Evolutionary conservation across 2,888 invertebrate species (phyloP), one percentile per base, ranked within the genome.

Genomic region (Belgica antarctica): DNA sequence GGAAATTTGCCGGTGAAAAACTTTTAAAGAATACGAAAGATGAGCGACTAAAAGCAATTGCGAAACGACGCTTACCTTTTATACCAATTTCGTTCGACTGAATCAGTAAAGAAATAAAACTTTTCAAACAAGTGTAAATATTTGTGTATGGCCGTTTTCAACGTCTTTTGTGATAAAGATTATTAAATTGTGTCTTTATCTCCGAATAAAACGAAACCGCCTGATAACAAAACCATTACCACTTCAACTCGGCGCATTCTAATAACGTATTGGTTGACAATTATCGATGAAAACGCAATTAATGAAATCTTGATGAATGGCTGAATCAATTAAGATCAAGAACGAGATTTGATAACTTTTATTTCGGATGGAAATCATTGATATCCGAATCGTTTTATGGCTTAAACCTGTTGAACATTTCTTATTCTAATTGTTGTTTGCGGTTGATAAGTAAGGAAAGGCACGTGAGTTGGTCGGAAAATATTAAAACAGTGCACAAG

Each of bases 11-110:
- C n/a, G 10, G 24, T 17, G 19, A 34, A 41, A 47, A 22, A 62
- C 31, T 62, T 65, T 24, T 47, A 47, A 65, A 24, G 12, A 65
- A 25, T 63, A 22, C 15, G 65, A 47, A 57, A 47, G 34, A 10
- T 57, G 57, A 68, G 31, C 19, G 34, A 68, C 68, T 68, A 57
- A 68, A 68, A 68, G 68, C 34, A n/a, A 28, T 25, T 46, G 46
- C 28, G 10, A 68, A 34, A 57, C 17, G 22, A 17, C 19, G 24
- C 57, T 24, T 12, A 57, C 52, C 68, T 68, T 68, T 57, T 68
- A 68, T 68, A 68, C 65, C 15, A 65, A 27, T 47, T 47, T 22
- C 17, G 27, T 19, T 41, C 65, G 28, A 65, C 46, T 65, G 36
- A 47, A 34, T n/a, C 5, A 41, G 63, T n/a, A 7, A 27, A 15